These are phyloP conservation scores for Alviniconcha strummeri DNA, from an alignment of 2,888 invertebrate genomes.

Conservation along the genomic window DNA sequence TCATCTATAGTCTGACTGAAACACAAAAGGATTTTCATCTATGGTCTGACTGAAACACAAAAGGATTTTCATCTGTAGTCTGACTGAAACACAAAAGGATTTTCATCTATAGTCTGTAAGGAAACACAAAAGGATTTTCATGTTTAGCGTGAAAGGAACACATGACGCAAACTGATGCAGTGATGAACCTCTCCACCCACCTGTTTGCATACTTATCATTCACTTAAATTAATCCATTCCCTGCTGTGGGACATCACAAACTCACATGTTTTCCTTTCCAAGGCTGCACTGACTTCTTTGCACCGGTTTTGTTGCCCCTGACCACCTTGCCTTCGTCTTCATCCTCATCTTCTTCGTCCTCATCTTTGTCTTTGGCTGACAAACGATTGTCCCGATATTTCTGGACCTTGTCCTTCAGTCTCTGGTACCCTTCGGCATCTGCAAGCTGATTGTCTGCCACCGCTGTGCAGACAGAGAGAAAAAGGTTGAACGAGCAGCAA, in stretches of 20 bases:
- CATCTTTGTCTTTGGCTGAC: not conserved
- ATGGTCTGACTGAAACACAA: too few species aligned
- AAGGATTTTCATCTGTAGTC: too few species aligned
- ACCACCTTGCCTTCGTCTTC: not conserved
- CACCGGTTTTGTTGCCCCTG: not conserved
- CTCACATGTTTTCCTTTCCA: slow-evolving; percentile 21
- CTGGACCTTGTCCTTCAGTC: slow-evolving; percentile 1
- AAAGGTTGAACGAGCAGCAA: not conserved
- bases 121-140: too few species aligned
- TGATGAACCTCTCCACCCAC: not conserved
- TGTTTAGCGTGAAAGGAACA: not conserved
- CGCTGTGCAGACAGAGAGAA: not conserved
- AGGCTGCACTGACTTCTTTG: not conserved
- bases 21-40: too few species aligned
- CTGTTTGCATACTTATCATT: too few species aligned
- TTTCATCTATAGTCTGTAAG: too few species aligned
- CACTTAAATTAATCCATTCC: too few species aligned
- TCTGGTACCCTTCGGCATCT: not conserved
- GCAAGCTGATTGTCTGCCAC: not conserved
- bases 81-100: too few species aligned
- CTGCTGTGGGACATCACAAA: not conserved
- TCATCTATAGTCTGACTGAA: too few species aligned
- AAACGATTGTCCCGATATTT: not conserved
- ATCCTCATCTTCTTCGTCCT: slow-evolving; percentile 17
- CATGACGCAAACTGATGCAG: not conserved